A percentile compares a stretch with the other conserved stretches of the same genome.
Conservation (phyloP, 2,113 vertebrate genomes). For the Clarias batrachus region DNA sequence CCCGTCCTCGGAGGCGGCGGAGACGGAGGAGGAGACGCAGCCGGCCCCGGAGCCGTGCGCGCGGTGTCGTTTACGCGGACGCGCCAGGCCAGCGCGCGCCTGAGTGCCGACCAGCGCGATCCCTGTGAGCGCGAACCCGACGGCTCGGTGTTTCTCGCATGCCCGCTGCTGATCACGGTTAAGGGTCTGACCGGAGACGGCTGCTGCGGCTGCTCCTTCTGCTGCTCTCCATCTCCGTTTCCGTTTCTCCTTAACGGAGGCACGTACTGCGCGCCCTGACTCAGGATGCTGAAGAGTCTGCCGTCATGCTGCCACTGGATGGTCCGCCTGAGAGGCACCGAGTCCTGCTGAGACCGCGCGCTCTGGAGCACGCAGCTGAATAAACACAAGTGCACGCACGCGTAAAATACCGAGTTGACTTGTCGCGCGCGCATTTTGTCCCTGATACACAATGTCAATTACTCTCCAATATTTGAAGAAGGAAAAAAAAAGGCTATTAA, state of each 20-base stretch:
- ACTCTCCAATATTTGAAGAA: neutral
- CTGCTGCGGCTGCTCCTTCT: conserved; percentile 29
- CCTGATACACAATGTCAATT: neutral
- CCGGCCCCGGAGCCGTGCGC: conserved; percentile 5
- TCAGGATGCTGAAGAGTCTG: conserved; percentile 88
- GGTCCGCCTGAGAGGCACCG: conserved; percentile 74
- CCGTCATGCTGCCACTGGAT: conserved; percentile 94
- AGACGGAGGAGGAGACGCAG: neutral
- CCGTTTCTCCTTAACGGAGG: conserved; percentile 76
- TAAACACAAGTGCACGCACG: conserved; percentile 72
- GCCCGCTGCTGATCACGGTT: conserved; percentile 68
- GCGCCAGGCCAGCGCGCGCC: conserved; percentile 57
- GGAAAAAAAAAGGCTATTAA: neutral
- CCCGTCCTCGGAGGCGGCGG: conserved; percentile 50
- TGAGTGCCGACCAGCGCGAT: conserved; percentile 57
- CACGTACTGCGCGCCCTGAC: conserved; percentile 86
- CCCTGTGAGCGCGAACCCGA: conserved; percentile 1
- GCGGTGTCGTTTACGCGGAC: conserved; percentile 55
- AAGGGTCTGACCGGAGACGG: conserved; percentile 58
- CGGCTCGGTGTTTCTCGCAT: conserved; percentile 41
- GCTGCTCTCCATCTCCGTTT: conserved; percentile 63
- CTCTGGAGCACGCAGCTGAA: conserved; percentile 73
- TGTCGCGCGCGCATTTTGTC: conserved; percentile 54
- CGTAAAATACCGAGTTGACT: conserved; percentile 63
- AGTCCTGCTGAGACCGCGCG: conserved; percentile 67